Conservation (phyloP, 2,888 invertebrate genomes). For the Tanytarsus gracilentus region DNA sequence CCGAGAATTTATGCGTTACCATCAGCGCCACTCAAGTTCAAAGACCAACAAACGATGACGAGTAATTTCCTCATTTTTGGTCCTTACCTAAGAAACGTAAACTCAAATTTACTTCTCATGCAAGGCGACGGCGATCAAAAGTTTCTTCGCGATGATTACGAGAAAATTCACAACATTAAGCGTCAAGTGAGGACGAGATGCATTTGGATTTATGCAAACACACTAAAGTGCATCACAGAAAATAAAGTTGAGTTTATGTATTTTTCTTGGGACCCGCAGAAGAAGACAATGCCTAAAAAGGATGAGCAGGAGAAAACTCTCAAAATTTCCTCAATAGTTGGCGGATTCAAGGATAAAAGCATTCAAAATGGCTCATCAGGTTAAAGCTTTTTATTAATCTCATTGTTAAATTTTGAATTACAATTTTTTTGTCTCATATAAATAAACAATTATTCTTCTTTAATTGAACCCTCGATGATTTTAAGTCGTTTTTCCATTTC, state of each 20-base stretch:
- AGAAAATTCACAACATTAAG: slow-evolving; percentile 31
- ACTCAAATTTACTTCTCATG: slow-evolving; percentile 36
- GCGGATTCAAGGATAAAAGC: not conserved
- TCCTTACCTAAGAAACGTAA: slow-evolving; percentile 33
- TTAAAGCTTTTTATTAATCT: too few species aligned
- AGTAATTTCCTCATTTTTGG: slow-evolving; percentile 36
- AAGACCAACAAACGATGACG: slow-evolving; percentile 3
- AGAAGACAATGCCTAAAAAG: not conserved
- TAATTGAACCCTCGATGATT: not conserved
- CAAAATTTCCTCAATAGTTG: not conserved
- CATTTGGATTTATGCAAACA: slow-evolving; percentile 22
- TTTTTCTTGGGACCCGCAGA: not conserved
- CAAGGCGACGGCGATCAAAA: slow-evolving; percentile 41
- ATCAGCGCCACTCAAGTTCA: slow-evolving; percentile 11
- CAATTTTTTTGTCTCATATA: not conserved
- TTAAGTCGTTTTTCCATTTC: not conserved
- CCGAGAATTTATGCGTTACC: slow-evolving; percentile 17
- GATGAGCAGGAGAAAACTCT: not conserved
- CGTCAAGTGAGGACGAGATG: slow-evolving; percentile 2
- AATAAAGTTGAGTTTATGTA: not conserved
- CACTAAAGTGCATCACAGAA: slow-evolving; percentile 4
- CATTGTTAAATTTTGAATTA: not conserved
- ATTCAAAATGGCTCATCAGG: not conserved
- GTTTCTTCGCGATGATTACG: slow-evolving; percentile 41
- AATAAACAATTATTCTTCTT: not conserved